Evolutionary conservation across 2,888 invertebrate genomes (phyloP).

Genomic region (Didymodactylos carnosus): DNA sequence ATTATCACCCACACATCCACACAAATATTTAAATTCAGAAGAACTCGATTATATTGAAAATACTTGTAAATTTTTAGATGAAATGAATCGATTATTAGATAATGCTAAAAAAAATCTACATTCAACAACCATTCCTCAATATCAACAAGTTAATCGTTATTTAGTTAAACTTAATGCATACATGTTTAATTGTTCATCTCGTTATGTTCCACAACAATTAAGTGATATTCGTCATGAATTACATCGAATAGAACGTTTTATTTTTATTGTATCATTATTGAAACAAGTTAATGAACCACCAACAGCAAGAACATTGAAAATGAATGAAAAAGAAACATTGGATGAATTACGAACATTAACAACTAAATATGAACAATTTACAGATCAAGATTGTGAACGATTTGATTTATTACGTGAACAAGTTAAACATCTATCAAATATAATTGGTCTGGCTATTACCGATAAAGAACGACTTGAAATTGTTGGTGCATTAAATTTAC

Average conservation of each 20-base stretch:
- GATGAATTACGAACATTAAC: neutral
- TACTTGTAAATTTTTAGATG: too few species aligned
- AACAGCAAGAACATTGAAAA: neutral
- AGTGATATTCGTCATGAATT: neutral
- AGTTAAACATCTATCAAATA: neutral
- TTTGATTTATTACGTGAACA: neutral
- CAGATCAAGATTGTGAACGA: neutral
- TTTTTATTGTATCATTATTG: neutral
- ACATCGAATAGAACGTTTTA: neutral
- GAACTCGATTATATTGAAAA: too few species aligned
- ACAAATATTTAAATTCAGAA: too few species aligned
- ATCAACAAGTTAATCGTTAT: too few species aligned
- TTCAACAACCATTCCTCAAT: too few species aligned
- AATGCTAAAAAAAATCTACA: too few species aligned
- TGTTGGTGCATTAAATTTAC: constrained; percentile 41
- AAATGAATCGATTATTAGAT: too few species aligned
- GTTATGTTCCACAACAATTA: neutral
- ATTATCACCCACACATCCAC: too few species aligned
- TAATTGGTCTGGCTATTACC: constrained; percentile 20
- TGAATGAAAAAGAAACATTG: neutral
- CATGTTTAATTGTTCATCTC: too few species aligned
- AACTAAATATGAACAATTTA: neutral
- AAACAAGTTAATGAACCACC: neutral
- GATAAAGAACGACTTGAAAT: constrained; percentile 40
- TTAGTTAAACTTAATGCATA: too few species aligned